Percentiles rank a stretch among this genome's conserved stretches.
Conservation (phyloP, 2,797 vertebrate genomes). For the Molossus alvarezi region DNA sequence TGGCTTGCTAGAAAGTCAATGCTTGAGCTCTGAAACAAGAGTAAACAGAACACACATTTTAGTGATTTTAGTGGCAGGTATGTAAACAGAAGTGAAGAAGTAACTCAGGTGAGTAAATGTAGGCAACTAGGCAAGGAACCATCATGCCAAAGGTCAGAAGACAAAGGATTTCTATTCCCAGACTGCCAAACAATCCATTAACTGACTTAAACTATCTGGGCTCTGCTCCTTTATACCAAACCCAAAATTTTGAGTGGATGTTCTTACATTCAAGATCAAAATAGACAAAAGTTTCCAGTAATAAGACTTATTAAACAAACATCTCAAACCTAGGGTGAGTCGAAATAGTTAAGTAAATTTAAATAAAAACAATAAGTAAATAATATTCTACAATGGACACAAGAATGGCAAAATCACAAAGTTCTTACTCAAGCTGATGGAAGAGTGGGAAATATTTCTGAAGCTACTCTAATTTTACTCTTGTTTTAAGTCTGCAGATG, state of each 20-base stretch:
- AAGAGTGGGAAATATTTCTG: not conserved
- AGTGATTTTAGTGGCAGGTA: not conserved
- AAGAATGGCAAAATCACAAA: constrained; percentile 8
- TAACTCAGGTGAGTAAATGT: not conserved
- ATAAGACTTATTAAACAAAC: not conserved
- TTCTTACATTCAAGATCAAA: constrained; percentile 34
- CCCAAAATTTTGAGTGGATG: not conserved
- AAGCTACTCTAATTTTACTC: not conserved
- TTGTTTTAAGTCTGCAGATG: not conserved
- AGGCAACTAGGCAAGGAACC: not conserved
- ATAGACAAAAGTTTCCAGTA: constrained; percentile 1
- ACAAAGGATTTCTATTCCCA: not conserved
- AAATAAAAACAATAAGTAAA: constrained; percentile 27
- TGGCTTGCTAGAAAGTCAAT: constrained; percentile 99
- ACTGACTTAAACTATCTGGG: not conserved
- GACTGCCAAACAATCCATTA: not conserved
- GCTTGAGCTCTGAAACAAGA: constrained; percentile 96
- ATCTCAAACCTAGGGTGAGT: not conserved
- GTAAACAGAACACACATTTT: constrained; percentile 66
- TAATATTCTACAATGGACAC: not conserved
- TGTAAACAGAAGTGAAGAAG: not conserved
- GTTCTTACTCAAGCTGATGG: not conserved
- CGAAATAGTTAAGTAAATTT: not conserved
- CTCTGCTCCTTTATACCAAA: not conserved
- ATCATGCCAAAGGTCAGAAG: not conserved